phyloP scores from a whole-genome alignment of 1,140 invertebrate genomes.

The Orchesella cincta region DNA sequence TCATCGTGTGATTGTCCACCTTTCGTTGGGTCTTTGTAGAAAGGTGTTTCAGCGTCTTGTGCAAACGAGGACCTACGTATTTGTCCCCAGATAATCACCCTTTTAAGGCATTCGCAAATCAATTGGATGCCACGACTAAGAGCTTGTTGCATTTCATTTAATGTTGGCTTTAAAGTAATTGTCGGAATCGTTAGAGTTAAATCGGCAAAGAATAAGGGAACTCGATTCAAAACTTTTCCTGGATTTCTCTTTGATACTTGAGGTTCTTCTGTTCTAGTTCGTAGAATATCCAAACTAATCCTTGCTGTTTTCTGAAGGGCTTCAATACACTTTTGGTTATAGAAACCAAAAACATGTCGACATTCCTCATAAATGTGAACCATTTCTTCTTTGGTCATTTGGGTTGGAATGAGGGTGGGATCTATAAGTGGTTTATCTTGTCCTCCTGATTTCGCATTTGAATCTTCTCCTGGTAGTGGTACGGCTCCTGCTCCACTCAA shows the following conservation, averaged over 20 bases:
- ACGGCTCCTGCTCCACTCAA: slow-evolving; percentile 58
- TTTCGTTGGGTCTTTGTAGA: slow-evolving; percentile 40
- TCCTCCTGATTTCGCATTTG: too few species aligned
- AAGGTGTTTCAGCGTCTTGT: slow-evolving; percentile 16
- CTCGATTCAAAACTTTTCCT: slow-evolving; percentile 41
- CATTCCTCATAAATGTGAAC: slow-evolving; percentile 68
- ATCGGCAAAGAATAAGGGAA: slow-evolving; percentile 49
- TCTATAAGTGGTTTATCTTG: slow-evolving; percentile 8
- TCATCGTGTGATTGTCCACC: neutral
- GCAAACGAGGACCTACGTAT: slow-evolving; percentile 46
- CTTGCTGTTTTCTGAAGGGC: slow-evolving; percentile 69
- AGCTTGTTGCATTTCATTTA: slow-evolving; percentile 72
- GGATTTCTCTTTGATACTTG: slow-evolving; percentile 44
- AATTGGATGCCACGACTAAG: slow-evolving; percentile 68
- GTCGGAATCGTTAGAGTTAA: slow-evolving; percentile 57
- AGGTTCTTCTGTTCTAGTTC: slow-evolving; percentile 59
- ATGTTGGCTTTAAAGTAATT: slow-evolving; percentile 58
- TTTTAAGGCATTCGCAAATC: slow-evolving; percentile 67
- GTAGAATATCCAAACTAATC: slow-evolving; percentile 67
- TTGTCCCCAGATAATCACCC: slow-evolving; percentile 72
- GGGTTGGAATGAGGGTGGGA: neutral
- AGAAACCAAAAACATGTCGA: slow-evolving; percentile 72
- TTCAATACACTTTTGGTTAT: slow-evolving; percentile 70
- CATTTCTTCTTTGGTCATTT: slow-evolving; percentile 59
- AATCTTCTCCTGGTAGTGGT: neutral